Percentiles rank a stretch among this genome's conserved stretches.
Conservation (phyloP, 2,888 invertebrate genomes). For the Habroteleia sp. region DNA sequence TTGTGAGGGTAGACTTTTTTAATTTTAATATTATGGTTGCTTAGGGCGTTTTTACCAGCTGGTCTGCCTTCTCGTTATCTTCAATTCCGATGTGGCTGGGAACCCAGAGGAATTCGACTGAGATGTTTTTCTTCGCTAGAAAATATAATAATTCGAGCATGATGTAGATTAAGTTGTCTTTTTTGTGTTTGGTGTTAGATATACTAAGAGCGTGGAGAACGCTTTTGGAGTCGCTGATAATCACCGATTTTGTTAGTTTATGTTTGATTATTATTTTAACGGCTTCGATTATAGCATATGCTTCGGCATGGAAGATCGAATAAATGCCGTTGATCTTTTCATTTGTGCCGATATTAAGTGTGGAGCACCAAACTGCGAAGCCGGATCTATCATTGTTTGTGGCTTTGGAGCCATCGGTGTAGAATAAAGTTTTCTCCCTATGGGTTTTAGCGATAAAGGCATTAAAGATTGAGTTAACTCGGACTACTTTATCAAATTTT, state of each 20-base stretch:
- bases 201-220: not conserved
- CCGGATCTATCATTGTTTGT: not conserved
- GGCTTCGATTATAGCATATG: not conserved
- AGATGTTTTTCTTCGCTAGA: not conserved
- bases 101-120: not conserved
- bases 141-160: not conserved
- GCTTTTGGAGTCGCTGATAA: not conserved
- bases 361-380: not conserved
- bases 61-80: no score
- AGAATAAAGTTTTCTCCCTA: not conserved
- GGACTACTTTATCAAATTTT: not conserved
- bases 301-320: not conserved
- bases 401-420: not conserved
- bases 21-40: not conserved
- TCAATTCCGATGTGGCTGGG: conserved; percentile 1
- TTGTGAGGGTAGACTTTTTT: not conserved
- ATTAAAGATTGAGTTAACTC: not conserved
- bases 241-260: not conserved
- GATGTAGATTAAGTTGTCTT: not conserved
- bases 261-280: not conserved
- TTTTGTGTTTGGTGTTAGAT: not conserved
- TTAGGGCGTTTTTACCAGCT: conserved; percentile 1
- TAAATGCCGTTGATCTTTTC: not conserved
- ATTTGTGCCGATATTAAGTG: not conserved
- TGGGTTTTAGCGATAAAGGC: not conserved